Conservation (phyloP, 2,888 invertebrate species). For the Eudemis profundana region DNA sequence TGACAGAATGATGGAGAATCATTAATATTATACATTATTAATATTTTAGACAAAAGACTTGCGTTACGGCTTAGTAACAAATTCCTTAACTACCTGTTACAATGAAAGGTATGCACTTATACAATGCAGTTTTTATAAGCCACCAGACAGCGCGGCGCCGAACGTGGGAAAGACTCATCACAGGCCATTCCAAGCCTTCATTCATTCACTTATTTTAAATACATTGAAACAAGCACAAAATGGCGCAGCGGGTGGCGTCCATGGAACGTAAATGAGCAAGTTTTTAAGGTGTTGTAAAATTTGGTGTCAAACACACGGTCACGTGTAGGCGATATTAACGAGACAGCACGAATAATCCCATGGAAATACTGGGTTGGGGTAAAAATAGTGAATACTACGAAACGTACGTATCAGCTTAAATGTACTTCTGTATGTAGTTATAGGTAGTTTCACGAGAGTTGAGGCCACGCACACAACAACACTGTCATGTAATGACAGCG, state of each 20-base stretch:
- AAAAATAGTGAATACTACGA: no score
- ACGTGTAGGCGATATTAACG: slow-evolving; percentile 1
- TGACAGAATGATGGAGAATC: no score
- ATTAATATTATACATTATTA: neutral
- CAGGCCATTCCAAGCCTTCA: slow-evolving; percentile 22
- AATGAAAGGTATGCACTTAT: neutral
- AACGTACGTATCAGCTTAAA: no score
- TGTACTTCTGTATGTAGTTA: no score
- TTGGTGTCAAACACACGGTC: slow-evolving; percentile 4
- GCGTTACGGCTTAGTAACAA: neutral
- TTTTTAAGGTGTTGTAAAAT: slow-evolving; percentile 23
- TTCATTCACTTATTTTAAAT: slow-evolving; percentile 22
- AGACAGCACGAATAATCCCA: no score
- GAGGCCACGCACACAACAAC: no score
- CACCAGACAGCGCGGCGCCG: slow-evolving; percentile 20
- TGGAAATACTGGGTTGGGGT: no score
- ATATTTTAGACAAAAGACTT: neutral
- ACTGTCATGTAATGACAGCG: no score
- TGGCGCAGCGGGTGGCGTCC: slow-evolving; percentile 21
- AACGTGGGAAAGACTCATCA: slow-evolving; percentile 27
- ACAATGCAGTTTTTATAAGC: slow-evolving; percentile 3
- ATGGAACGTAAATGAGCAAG: slow-evolving; percentile 13
- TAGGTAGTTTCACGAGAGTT: no score
- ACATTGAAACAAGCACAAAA: slow-evolving; percentile 20
- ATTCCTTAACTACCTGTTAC: slow-evolving; percentile 15